Conservation (phyloP, 2,797 vertebrate species). For the Sylvia borin region DNA sequence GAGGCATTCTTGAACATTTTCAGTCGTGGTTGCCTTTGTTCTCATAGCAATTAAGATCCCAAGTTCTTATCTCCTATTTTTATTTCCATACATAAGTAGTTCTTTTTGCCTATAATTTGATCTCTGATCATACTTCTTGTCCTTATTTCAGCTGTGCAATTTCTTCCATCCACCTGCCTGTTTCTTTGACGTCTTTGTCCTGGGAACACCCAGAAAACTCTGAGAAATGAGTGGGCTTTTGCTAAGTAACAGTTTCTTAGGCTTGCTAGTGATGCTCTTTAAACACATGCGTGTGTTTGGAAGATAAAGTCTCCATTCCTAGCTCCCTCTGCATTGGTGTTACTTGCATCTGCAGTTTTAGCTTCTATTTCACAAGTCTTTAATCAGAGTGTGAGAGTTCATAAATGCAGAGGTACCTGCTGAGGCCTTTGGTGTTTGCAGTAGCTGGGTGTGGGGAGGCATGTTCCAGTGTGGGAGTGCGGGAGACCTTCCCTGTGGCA, state of each 20-base stretch:
- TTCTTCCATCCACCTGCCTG: not conserved
- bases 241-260: not conserved
- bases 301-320: not conserved
- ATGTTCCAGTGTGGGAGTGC: accelerated
- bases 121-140: not conserved
- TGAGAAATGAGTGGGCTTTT: not conserved
- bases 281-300: not conserved
- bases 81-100: not conserved
- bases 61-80: not conserved
- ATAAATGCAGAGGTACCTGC: not conserved
- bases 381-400: not conserved
- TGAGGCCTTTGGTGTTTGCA: not conserved
- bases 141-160: not conserved
- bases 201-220: not conserved
- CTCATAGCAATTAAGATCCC: not conserved
- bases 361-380: not conserved
- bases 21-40: not conserved
- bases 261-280: not conserved
- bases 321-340: not conserved
- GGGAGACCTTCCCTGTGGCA: not conserved
- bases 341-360: not conserved
- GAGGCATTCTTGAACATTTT: not conserved
- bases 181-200: not conserved
- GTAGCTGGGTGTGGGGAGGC: accelerated
- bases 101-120: not conserved